Base-by-base conservation (phyloP, 1,140 invertebrate genomes). In the Papilio dardanus region DNA sequence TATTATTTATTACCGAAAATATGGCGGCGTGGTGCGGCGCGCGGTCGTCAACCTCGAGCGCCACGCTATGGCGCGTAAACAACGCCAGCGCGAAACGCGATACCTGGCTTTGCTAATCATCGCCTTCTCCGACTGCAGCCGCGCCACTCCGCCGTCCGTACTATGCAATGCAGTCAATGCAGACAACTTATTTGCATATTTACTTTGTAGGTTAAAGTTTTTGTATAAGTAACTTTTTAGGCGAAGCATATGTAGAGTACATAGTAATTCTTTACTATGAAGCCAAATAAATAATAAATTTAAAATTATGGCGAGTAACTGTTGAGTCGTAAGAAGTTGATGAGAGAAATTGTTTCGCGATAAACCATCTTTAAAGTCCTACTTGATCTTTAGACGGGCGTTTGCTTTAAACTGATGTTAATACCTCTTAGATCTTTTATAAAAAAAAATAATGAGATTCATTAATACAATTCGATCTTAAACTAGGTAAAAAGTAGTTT, bases 1-100 rank as follows among this genome's bases (percentile, higher is more conserved):
- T 89, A 91, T 88, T 91, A 92, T 92, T 92, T 92, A 92, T 91
- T 92, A 88, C 89, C 88, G 85, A 92, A 91, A 91, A 91, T 90
- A 91, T 90, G 87, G 86, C 89, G 87, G 88, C 88, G 86, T 89
- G 88, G 83, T 89, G 91, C 87, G 86, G 81, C 85, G 84, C 76
- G 84, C 84, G 89, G 88, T 92, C 89, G 83, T 83, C 84, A 87
- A 88, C 86, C 89, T 84, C 84, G 76, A 73, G 74, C 81, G 84
- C 83, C 86, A 86, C 88, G 82, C 81, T 83, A 81, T 82, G 83
- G 81, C 83, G 82, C 84, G 88, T 91, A 92, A 92, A 92, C 91
- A 92, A 92, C 86, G 79, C 75, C 88, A 87, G 82, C 88, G 88
- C 87, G 88, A 90, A 89, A 89, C 82, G 80, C 54, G 79, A 74